These are phyloP conservation scores for Podabrus alpinus DNA, from an alignment of 2,888 invertebrate species.

Conservation along the genomic window DNA sequence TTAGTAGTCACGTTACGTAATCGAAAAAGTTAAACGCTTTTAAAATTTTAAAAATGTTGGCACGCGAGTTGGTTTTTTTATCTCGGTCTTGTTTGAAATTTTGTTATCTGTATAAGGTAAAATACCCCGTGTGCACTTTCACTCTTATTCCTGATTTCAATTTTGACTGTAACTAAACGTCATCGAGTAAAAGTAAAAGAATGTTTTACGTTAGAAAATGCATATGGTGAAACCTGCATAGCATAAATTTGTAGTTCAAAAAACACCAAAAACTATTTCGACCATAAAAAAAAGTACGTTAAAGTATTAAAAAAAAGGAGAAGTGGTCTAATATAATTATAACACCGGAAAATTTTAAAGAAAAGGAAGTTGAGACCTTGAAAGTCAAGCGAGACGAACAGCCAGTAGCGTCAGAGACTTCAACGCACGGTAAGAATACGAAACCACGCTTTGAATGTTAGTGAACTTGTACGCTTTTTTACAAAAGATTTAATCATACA, in stretches of 20 bases:
- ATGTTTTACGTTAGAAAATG: not conserved
- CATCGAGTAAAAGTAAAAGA: not conserved
- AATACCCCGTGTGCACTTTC: not conserved
- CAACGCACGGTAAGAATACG: constrained; percentile 3
- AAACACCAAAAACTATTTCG: not conserved
- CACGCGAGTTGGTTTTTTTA: not conserved
- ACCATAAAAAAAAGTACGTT: not conserved
- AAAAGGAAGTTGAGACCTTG: constrained; percentile 4
- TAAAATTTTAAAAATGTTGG: not conserved
- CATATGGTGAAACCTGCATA: not conserved
- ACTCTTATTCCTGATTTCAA: not conserved
- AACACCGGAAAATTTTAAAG: not conserved
- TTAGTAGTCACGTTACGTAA: not conserved
- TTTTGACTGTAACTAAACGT: not conserved
- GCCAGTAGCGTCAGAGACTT: not conserved
- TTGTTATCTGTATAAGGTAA: not conserved
- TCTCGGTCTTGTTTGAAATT: not conserved
- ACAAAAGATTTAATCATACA: not conserved
- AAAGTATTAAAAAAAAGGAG: not conserved
- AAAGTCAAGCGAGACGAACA: constrained; percentile 4
- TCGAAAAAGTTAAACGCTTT: not conserved
- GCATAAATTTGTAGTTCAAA: not conserved
- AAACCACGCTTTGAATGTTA: constrained; percentile 1
- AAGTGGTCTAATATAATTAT: not conserved
- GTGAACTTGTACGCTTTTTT: not conserved